Evolutionary conservation across 2,888 invertebrate genomes (phyloP).

Genomic region (Pelosia muscerda): DNA sequence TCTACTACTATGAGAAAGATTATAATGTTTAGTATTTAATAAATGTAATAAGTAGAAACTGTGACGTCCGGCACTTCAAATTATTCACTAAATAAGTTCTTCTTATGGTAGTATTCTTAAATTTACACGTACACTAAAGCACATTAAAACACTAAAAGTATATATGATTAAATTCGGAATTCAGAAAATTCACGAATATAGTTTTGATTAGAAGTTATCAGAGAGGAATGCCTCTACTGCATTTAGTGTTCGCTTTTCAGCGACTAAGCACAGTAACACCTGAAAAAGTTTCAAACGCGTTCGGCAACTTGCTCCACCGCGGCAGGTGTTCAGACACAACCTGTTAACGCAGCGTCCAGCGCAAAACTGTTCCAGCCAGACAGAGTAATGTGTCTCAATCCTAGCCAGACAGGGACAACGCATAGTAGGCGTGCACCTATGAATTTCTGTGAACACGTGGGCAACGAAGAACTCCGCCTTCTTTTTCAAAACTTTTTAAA

Average conservation of each 20-base stretch:
- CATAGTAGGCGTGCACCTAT: neutral
- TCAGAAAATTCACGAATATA: neutral
- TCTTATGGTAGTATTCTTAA: neutral
- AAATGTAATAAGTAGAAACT: neutral
- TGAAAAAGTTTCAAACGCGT: slow-evolving; percentile 16
- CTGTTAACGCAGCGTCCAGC: slow-evolving; percentile 22
- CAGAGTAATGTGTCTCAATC: slow-evolving; percentile 19
- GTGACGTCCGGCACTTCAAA: slow-evolving; percentile 1
- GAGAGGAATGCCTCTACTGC: neutral
- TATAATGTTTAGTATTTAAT: neutral
- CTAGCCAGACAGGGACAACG: slow-evolving; percentile 6
- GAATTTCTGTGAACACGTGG: slow-evolving; percentile 5
- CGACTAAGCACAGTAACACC: neutral
- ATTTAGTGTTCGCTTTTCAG: neutral
- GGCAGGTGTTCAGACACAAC: slow-evolving; percentile 18
- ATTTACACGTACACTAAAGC: neutral
- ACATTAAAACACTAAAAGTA: neutral
- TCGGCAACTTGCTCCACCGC: slow-evolving; percentile 13
- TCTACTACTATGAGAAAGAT: neutral
- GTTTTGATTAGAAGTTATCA: neutral
- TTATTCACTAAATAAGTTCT: neutral
- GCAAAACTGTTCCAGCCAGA: slow-evolving; percentile 22
- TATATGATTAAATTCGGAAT: neutral
- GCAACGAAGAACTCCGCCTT: slow-evolving; percentile 4
- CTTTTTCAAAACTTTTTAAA: neutral